Conservation (phyloP, 2,797 vertebrate species). For the Darevskia mixta region DNA sequence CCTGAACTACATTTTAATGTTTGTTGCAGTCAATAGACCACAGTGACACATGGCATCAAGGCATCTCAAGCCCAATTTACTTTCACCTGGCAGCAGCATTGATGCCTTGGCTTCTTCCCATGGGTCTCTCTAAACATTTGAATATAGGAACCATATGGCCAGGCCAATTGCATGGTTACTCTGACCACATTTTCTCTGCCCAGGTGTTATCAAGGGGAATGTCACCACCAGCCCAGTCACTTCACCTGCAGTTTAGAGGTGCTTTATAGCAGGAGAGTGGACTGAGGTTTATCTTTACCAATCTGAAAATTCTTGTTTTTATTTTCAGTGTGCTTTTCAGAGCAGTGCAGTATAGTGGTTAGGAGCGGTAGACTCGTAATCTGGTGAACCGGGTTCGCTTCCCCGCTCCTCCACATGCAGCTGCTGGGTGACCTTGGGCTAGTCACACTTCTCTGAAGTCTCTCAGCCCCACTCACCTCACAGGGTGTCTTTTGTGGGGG, state of each 20-base stretch:
- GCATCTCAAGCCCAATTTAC: constrained; percentile 4
- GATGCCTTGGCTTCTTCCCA: not conserved
- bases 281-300: not conserved
- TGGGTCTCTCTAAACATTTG: not conserved
- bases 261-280: not conserved
- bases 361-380: too few relatives aligned
- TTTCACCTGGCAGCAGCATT: not conserved
- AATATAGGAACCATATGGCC: not conserved
- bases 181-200: not conserved
- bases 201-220: not conserved
- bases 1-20: constrained; percentile 17
- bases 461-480: too few relatives aligned
- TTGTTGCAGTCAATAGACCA: constrained; percentile 6
- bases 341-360: too few relatives aligned
- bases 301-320: not conserved
- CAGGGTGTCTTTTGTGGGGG: too few relatives aligned
- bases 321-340: not conserved
- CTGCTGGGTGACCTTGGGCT: too few relatives aligned
- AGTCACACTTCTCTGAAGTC: too few relatives aligned
- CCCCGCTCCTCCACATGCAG: too few relatives aligned
- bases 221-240: not conserved
- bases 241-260: not conserved
- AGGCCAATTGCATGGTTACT: not conserved
- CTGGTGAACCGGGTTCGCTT: too few relatives aligned
- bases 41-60: constrained; percentile 29